Base-by-base conservation (phyloP, 2,888 invertebrate species). In the Thymelicus acteon region DNA sequence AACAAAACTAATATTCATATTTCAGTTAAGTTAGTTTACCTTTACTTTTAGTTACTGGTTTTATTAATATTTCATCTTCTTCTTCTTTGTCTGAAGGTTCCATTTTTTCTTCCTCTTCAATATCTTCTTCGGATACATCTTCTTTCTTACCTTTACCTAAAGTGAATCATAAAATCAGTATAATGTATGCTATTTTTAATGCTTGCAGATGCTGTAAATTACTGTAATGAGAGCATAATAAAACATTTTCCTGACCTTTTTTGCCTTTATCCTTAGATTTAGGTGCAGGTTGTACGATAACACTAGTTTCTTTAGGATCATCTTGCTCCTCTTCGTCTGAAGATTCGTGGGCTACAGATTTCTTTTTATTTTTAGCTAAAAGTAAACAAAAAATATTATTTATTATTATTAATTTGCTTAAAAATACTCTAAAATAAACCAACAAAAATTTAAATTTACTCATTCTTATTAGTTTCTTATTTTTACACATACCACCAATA, bases 311-410 rank as follows among this genome's bases (percentile, higher is more conserved):
- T 71, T 88, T 87, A 12, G 83, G 79, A 72, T 88, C 83, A 76
- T 86, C 89, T 64, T 82, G 78, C 7, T 88, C 87, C 48, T 89
- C 89, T 71, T 95, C 94, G 73, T 94, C 95, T 62, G 94, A 94
- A 77, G 93, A 93, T 75, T 93, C 94, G 62, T 83, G 90, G 71
- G 87, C 90, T 77, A 86, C 87, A 75, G 78, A 82, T 82, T 89
- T 92, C 84, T 91, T 92, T 82, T 87, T 89, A 81, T 86, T 90
- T 83, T 90, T 90, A 63, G 85, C 91, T 91, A 74, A n/a, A 82
- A 82, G 19, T 54, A 68, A 48, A 54, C 54, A 62, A 10, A 62
- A 13, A 67, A 67, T 54, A 6, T 57, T 58, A 24, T 24, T 3
- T 24, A 24, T 1, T 2, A 24, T 24, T n/a, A n/a, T 24, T 24